Base-by-base conservation (phyloP, 2,888 invertebrate genomes). In the Cenopis cana region DNA sequence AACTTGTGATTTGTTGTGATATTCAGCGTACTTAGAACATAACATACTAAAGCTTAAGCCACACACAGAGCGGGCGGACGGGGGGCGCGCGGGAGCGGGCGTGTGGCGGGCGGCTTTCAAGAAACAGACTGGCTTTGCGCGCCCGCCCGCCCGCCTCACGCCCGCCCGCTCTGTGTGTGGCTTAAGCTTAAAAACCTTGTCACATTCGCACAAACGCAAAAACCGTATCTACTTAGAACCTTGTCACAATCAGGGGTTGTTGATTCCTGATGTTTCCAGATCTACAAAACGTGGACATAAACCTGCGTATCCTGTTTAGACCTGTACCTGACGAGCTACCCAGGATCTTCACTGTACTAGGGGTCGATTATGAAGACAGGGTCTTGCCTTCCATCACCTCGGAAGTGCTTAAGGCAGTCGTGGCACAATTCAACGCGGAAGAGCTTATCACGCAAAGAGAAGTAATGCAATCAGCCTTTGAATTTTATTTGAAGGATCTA, bases 381-480 rank as follows among this genome's bases (percentile, higher is more conserved):
- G 98, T 99, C 9, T 87, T 99, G 68, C 99, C 99, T 3, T 99
- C 99, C 0, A 99, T 99, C 82, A 98, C 98, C 0, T 98, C 97
- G 75, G 99, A 99, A 95, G 98, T 99, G 9, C 88, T 99, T 59
- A 99, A 99, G 90, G 97, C 98, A 41, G 98, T 98, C 36, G 98
- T 99, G 36, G 98, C 99, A 0, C 98, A 98, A 85, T 99, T 98
- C 87, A 98, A 99, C 94, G 99, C 99, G 50, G 97, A 98, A 65
- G 99, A 99, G 91, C 91, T 99, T 79, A 99, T 99, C 81, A 99
- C 98, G 12, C 98, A 98, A 89, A 95, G 99, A 94, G 98, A 99
- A 80, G 96, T 96, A 60, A 20, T n/a, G 36, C 24, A 10, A 41
- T 2, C 29, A 4, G 29, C 2, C 5, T 29, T 29, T 29, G 29